phyloP scores from a whole-genome alignment of 2,113 vertebrate species.

The Aegotheles bennettii region DNA sequence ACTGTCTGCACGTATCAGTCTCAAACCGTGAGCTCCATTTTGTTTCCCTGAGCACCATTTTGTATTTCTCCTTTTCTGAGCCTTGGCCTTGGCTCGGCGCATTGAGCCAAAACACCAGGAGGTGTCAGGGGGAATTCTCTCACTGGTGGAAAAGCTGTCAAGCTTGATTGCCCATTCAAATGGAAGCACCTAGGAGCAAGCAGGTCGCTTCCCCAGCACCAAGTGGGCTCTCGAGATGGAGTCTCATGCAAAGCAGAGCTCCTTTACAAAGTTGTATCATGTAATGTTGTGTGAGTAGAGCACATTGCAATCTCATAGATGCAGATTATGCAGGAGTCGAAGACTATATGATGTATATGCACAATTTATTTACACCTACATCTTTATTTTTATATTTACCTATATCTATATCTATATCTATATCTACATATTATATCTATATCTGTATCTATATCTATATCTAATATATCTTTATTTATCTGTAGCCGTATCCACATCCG shows the following conservation, averaged over 20 bases:
- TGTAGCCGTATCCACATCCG: neutral
- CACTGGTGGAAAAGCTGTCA: conserved; percentile 33
- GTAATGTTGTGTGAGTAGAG: rapidly evolving
- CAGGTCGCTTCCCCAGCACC: neutral
- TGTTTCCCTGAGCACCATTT: conserved; percentile 46
- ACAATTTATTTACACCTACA: neutral
- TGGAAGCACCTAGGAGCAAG: conserved; percentile 9
- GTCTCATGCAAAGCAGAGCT: neutral
- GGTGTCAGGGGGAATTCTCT: conserved; percentile 23
- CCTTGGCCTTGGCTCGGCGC: neutral
- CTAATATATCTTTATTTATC: too few species aligned
- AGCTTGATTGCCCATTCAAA: neutral
- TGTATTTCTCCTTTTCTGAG: neutral
- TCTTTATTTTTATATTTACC: neutral
- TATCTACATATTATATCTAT: neutral
- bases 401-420: neutral
- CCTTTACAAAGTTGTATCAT: rapidly evolving
- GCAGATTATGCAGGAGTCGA: neutral
- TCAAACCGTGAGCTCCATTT: conserved; percentile 47
- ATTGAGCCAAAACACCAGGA: conserved; percentile 64
- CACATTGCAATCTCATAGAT: too few species aligned
- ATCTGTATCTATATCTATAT: rapidly evolving
- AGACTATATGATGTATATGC: neutral
- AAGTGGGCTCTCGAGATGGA: neutral
- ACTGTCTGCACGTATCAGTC: conserved; percentile 46